phyloP scores from a whole-genome alignment of 2,888 invertebrate genomes.

The Erebia ligea region DNA sequence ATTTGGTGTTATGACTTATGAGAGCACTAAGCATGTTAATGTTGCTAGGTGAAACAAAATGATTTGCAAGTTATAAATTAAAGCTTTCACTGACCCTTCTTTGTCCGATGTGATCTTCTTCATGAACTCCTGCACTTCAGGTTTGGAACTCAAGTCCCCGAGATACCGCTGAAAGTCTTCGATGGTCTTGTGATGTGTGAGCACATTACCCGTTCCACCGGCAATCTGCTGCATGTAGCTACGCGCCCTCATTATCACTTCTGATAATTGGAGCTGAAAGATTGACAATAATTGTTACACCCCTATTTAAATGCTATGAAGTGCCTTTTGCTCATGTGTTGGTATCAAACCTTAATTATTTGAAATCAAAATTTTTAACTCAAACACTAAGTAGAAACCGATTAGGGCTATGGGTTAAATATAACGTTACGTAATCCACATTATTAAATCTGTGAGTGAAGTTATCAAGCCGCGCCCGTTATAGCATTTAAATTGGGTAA shows the following conservation, averaged over 20 bases:
- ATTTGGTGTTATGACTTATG: background rate
- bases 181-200: conserved; percentile 93
- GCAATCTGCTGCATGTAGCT: conserved; percentile 96
- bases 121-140: conserved; percentile 93
- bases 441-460: too few relatives aligned
- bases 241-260: conserved; percentile 97
- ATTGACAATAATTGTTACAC: background rate
- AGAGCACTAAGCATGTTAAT: background rate
- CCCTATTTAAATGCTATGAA: too few relatives aligned
- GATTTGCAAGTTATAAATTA: background rate
- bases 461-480: too few relatives aligned
- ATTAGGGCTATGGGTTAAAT: too few relatives aligned
- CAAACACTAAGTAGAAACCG: too few relatives aligned
- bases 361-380: too few relatives aligned
- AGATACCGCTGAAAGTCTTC: conserved; percentile 94
- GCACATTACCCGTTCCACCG: conserved; percentile 93
- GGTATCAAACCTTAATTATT: too few relatives aligned
- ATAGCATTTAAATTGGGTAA: too few relatives aligned
- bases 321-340: too few relatives aligned
- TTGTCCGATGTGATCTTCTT: conserved; percentile 95
- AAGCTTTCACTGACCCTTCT: conserved; percentile 88
- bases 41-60: background rate
- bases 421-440: too few relatives aligned
- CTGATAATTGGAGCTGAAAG: conserved; percentile 95
- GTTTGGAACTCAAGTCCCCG: conserved; percentile 89